Base-by-base conservation (phyloP, 2,113 vertebrate genomes). In the Trochalopteron elliotii region DNA sequence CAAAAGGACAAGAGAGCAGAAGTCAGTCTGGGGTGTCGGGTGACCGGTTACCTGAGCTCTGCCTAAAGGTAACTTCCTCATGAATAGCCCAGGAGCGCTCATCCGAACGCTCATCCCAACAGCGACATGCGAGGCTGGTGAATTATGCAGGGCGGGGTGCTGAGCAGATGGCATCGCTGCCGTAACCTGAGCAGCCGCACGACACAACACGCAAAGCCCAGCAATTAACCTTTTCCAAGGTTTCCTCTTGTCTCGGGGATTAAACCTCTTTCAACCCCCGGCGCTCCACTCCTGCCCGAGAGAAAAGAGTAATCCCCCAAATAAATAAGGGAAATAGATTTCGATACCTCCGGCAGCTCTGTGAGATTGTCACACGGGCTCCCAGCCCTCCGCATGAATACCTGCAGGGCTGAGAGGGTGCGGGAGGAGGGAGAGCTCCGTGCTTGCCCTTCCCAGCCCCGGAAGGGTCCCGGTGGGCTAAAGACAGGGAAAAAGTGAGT, bases 21-120 rank as follows among this genome's bases (percentile, higher is more conserved):
- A 96, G 94, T 92, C 96, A 94, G 94, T 49, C 93, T 87, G 78
- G 79, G 80, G 97, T 97, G 92, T 98, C 90, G 0, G 72, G 80
- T 98, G 78, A 93, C 97, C 7, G 16, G 96, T 96, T 96, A 98
- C 95, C 97, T 95, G 97, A 98, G 97, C 96, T 65, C 67, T 82
- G 94, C 95, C 93, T 60, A 56, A 71, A 96, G 96, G 96, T 92
- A 95, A 96, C 97, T 96, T 98, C 96, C 95, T 92, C 96, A 86
- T 97, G 97, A 97, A 98, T 96, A 97, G 96, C 94, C 85, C 86
- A 69, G 30, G 67, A 64, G 85, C 23, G 44, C 88, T 90, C 65
- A 49, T 16, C 49, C 52, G 44, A 87, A 35, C 89, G 70, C 83
- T 67, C 82, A 50, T 31, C 83, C 71, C 71, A 22, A 10, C 21